A percentile compares a stretch with the other conserved stretches of the same genome.
These are phyloP conservation scores for Cheilosia vernalis DNA, from an alignment of 2,888 invertebrate species.

Conservation along the genomic window DNA sequence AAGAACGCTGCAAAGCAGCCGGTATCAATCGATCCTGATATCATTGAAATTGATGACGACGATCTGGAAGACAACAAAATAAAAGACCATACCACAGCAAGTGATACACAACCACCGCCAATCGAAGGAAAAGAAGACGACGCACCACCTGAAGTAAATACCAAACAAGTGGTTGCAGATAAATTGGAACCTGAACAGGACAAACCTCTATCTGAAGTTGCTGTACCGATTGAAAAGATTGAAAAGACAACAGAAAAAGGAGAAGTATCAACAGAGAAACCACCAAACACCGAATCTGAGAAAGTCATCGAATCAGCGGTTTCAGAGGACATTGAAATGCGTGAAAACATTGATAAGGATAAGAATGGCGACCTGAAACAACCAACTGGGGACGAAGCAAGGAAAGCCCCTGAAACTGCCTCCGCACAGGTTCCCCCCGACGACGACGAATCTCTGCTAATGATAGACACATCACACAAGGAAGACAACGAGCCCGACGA, in stretches of 20 bases:
- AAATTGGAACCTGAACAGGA: too few species aligned
- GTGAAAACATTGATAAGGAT: constrained; percentile 1
- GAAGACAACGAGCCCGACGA: constrained; percentile 54
- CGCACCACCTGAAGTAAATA: too few species aligned
- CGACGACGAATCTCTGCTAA: constrained; percentile 49
- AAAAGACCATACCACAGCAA: not conserved
- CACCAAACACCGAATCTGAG: too few species aligned
- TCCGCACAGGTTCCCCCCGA: constrained; percentile 10
- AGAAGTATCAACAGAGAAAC: not conserved
- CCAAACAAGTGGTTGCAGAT: too few species aligned
- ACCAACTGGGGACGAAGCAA: not conserved
- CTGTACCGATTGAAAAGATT: not conserved
- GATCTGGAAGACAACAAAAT: not conserved
- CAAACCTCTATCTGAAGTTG: too few species aligned
- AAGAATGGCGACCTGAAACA: not conserved
- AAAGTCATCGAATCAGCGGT: not conserved
- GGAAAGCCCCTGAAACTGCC: not conserved
- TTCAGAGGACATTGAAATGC: constrained; percentile 5
- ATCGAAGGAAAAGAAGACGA: not conserved
- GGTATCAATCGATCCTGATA: not conserved
- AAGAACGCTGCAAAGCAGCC: not conserved
- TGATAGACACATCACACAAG: constrained; percentile 55
- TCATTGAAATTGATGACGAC: constrained; percentile 49
- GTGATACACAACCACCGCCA: not conserved
- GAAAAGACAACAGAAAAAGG: not conserved